phyloP scores from a whole-genome alignment of 2,888 invertebrate species.

The Drosophila birchii region DNA sequence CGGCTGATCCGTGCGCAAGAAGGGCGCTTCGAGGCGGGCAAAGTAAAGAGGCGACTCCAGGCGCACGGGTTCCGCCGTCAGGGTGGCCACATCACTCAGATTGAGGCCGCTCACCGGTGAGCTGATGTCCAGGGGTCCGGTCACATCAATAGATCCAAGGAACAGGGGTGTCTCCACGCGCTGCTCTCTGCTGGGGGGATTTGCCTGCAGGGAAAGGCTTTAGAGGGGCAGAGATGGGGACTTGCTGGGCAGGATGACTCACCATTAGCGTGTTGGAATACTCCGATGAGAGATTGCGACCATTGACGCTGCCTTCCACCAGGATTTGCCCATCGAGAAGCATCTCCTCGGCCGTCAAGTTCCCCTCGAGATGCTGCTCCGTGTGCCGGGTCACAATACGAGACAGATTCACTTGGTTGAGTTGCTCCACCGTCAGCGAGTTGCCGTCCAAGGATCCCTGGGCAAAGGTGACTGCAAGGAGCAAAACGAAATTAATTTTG shows the following conservation, averaged over 20 bases:
- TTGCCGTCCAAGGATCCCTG: conserved; percentile 84
- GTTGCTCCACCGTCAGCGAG: conserved; percentile 82
- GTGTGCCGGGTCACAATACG: conserved; percentile 85
- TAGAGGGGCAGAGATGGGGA: too few species aligned
- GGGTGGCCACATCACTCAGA: conserved; percentile 82
- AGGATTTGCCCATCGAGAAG: conserved; percentile 73
- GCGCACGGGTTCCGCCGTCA: conserved; percentile 68
- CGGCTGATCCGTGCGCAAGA: conserved; percentile 67
- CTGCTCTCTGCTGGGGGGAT: conserved; percentile 72
- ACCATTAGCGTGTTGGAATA: conserved; percentile 86
- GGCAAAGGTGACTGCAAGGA: conserved; percentile 80
- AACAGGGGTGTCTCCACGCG: conserved; percentile 83
- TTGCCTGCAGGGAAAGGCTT: conserved; percentile 56
- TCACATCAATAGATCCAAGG: conserved; percentile 83
- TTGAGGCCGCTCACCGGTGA: conserved; percentile 84
- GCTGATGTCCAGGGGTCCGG: conserved; percentile 74
- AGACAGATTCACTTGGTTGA: conserved; percentile 85
- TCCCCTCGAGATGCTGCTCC: conserved; percentile 84
- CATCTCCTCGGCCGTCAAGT: conserved; percentile 83
- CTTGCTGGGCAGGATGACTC: conserved; percentile 47
- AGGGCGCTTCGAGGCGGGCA: conserved; percentile 62
- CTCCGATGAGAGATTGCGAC: conserved; percentile 84
- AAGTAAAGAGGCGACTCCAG: conserved; percentile 81
- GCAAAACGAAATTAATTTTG: not conserved
- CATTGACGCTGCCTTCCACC: conserved; percentile 84